Percentiles rank a stretch among this genome's conserved stretches.
phyloP scores from a whole-genome alignment of 2,888 invertebrate species.

The Encarsia formosa region DNA sequence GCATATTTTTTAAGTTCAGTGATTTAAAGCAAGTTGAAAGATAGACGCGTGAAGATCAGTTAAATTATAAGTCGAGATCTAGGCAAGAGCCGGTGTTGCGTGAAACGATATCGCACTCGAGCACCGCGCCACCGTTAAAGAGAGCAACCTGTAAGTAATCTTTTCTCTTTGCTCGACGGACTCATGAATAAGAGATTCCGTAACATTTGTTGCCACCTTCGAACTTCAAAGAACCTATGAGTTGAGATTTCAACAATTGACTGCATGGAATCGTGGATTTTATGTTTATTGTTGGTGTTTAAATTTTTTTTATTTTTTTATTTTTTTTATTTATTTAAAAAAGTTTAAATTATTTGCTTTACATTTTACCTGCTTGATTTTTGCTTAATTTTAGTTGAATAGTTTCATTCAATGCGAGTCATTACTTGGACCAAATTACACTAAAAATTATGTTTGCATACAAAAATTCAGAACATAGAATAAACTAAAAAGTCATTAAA shows the following conservation, averaged over 20 bases:
- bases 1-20: too few relatives aligned
- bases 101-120: constrained; percentile 19
- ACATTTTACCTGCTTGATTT: neutral
- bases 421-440: too few relatives aligned
- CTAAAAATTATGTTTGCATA: too few relatives aligned
- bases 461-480: too few relatives aligned
- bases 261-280: constrained; percentile 11
- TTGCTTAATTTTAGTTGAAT: neutral
- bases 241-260: too few relatives aligned
- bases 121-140: too few relatives aligned
- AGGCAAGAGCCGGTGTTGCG: constrained; percentile 13
- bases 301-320: neutral
- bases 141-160: too few relatives aligned
- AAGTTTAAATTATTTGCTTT: neutral
- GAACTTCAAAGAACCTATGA: constrained; percentile 14
- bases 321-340: neutral
- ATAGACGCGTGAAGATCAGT: too few relatives aligned
- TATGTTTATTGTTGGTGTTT: neutral
- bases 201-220: constrained; percentile 16
- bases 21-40: too few relatives aligned
- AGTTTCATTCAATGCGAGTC: neutral
- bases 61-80: constrained; percentile 15
- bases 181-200: constrained; percentile 17
- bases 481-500: too few relatives aligned
- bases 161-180: constrained; percentile 12